Conservation (phyloP, 2,888 invertebrate species). For the Theretra japonica region DNA sequence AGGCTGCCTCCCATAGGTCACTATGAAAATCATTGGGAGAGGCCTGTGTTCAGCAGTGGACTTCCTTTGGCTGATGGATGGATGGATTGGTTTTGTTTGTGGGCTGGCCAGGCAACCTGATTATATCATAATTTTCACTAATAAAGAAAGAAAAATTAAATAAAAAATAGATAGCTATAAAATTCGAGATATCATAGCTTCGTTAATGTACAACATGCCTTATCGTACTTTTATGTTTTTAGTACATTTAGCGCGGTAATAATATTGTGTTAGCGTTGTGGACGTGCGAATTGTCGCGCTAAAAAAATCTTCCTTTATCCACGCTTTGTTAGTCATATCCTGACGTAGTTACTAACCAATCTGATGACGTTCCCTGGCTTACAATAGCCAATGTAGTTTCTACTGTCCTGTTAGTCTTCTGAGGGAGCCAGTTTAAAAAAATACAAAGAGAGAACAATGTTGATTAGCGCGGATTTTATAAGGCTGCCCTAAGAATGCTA, state of each 20-base stretch:
- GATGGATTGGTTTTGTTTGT: too few relatives aligned
- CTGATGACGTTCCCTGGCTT: background rate
- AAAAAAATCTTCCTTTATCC: slow-evolving; percentile 30
- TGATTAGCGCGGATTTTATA: too few relatives aligned
- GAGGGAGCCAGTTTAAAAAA: too few relatives aligned
- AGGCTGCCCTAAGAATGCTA: background rate
- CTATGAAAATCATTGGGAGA: too few relatives aligned
- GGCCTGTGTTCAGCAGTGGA: too few relatives aligned
- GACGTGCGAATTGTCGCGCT: slow-evolving; percentile 45
- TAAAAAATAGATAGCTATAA: too few relatives aligned
- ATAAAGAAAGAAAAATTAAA: too few relatives aligned
- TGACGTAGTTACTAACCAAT: background rate
- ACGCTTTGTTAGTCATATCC: slow-evolving; percentile 20
- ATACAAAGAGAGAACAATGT: too few relatives aligned
- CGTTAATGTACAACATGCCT: background rate
- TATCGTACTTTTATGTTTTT: slow-evolving; percentile 35
- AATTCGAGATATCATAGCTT: background rate
- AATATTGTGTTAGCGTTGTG: slow-evolving; percentile 46
- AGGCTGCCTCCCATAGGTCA: too few relatives aligned
- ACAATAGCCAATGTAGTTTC: background rate
- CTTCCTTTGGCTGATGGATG: too few relatives aligned
- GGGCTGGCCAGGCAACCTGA: too few relatives aligned
- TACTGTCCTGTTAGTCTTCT: background rate
- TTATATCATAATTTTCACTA: too few relatives aligned
- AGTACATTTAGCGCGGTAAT: slow-evolving; percentile 55